Percentiles rank a stretch among this genome's conserved stretches.
Evolutionary conservation across 2,113 vertebrate species (phyloP).

Genomic region (Bujurquina vittata): DNA sequence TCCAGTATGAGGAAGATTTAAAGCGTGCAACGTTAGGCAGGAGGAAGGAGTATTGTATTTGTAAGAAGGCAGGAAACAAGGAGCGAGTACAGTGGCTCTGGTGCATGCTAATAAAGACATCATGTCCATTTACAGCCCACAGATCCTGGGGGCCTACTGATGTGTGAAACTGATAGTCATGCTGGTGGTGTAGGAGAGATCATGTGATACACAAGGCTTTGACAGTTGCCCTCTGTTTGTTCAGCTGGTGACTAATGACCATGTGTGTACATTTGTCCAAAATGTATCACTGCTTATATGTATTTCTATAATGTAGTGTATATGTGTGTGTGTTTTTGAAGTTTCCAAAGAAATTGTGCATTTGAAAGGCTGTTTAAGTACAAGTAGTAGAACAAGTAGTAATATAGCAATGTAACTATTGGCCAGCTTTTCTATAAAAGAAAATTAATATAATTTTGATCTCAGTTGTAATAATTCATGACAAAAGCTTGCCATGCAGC

Average conservation of each 20-base stretch:
- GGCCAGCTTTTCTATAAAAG: neutral
- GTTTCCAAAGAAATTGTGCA: neutral
- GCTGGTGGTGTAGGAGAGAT: slow-evolving; percentile 24
- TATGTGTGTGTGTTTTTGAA: neutral
- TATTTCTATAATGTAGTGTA: neutral
- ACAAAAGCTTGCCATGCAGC: neutral
- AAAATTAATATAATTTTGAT: too few relatives aligned
- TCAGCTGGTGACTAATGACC: slow-evolving; percentile 20
- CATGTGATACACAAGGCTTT: slow-evolving; percentile 20
- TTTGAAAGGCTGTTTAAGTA: neutral
- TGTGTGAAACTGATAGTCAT: slow-evolving; percentile 50
- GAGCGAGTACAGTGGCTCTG: neutral
- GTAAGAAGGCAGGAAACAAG: neutral
- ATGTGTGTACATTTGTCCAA: neutral
- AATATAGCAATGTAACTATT: neutral
- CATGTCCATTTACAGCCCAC: slow-evolving; percentile 44
- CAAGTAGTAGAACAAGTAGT: too few relatives aligned
- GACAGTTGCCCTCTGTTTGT: slow-evolving; percentile 21
- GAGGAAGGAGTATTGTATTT: neutral
- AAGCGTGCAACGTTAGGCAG: neutral
- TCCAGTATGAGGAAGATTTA: slow-evolving; percentile 42
- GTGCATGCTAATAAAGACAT: slow-evolving; percentile 68
- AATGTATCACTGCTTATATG: neutral
- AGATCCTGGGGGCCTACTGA: slow-evolving; percentile 38
- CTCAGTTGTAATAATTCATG: neutral